Evolutionary conservation across 2,888 invertebrate genomes (phyloP), one percentile per base, ranked within the genome.

Genomic region (Drosophila merina): DNA sequence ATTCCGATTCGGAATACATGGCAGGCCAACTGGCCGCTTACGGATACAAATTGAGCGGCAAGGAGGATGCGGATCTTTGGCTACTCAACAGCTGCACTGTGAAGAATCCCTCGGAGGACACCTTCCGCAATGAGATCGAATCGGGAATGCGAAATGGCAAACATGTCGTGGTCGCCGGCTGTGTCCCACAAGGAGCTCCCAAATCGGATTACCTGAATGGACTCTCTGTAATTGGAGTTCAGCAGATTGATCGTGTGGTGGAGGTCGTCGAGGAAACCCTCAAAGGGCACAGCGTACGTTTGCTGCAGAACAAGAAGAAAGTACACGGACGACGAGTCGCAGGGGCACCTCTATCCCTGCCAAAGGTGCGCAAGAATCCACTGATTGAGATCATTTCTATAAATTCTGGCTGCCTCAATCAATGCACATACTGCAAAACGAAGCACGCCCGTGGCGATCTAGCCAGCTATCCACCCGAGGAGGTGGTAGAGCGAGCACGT

Each of bases 351-450:
- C 92, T 99, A 0, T 93, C 95, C 4, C 92, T 99, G 10, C 99
- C 99, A 0, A 99, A 99, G 93, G 96, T 99, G 10, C 93, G 99
- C 54, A 96, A 97, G 88, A 99, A 99, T 92, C 98, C 98, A 0
- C 93, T 99, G 0, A 96, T 99, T 66, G 99, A 99, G 93, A 99
- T 99, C 59, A 98, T 99, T 66, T 95, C 98, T 0, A 97, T 99
- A 49, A 98, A 97, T 91, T 97, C 98, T 0, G 98, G 98, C 0
- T 99, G 99, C 86, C 92, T 99, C 2, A 99, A 99, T 92, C 98
- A 98, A 88, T 99, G 99, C 91, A 99, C 99, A 0, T 99, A 99
- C 89, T 99, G 99, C 90, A 99, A 99, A 92, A 99, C 99, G 0
- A 99, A 98, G 89, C 98, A 98, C 91, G 99, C 99, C 0, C 92